These are phyloP conservation scores for Temnothorax nylanderi DNA, from an alignment of 1,140 invertebrate genomes.

Conservation along the genomic window DNA sequence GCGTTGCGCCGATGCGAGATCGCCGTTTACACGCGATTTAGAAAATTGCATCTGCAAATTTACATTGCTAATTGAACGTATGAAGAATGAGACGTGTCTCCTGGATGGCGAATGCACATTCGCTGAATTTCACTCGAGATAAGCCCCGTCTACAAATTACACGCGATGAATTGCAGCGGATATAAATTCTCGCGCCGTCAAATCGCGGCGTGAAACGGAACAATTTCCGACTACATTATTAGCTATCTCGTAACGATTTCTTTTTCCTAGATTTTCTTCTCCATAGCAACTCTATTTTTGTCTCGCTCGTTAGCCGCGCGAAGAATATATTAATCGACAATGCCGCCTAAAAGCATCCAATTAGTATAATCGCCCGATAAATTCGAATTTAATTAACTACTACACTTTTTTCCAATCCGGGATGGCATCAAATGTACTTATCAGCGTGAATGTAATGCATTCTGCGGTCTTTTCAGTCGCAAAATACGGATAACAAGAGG, in stretches of 20 bases:
- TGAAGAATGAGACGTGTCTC: slow-evolving; percentile 29
- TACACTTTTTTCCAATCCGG: slow-evolving; percentile 13
- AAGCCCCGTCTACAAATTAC: slow-evolving; percentile 6
- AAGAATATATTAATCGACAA: slow-evolving; percentile 56
- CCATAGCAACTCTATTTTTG: slow-evolving; percentile 20
- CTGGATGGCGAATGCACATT: background rate
- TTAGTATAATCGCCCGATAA: slow-evolving; percentile 71
- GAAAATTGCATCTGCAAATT: slow-evolving; percentile 25
- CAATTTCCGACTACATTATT: slow-evolving; percentile 3
- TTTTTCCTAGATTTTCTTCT: slow-evolving; percentile 1
- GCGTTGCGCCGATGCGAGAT: slow-evolving; percentile 3
- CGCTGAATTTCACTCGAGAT: slow-evolving; percentile 32
- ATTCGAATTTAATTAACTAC: slow-evolving; percentile 71
- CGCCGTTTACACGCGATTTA: background rate
- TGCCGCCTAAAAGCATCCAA: slow-evolving; percentile 58
- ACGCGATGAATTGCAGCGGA: background rate
- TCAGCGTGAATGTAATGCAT: background rate
- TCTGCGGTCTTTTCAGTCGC: background rate
- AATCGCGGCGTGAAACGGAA: background rate
- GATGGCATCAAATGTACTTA: background rate
- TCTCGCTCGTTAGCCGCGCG: slow-evolving; percentile 5
- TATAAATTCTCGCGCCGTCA: slow-evolving; percentile 6
- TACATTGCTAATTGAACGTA: slow-evolving; percentile 3
- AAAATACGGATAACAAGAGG: background rate
- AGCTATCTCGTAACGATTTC: background rate